Evolutionary conservation across 2,888 invertebrate species (phyloP).

Genomic region (Tubiluchus corallicola): DNA sequence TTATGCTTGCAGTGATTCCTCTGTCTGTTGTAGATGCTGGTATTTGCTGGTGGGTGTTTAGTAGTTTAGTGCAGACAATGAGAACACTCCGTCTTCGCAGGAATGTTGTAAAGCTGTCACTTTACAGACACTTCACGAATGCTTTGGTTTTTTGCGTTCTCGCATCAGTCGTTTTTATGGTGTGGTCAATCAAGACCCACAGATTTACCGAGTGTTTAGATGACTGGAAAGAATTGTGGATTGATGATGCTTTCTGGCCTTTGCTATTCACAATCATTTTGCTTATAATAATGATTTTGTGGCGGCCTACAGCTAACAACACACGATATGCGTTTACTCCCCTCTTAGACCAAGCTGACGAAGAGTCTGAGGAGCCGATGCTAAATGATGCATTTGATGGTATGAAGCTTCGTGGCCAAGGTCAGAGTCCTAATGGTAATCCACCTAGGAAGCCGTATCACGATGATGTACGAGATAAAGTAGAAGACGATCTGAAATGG

Average conservation of each 20-base stretch:
- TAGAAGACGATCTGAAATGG: constrained; percentile 72
- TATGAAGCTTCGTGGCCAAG: constrained; percentile 13
- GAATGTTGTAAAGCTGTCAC: constrained; percentile 68
- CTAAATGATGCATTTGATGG: constrained; percentile 62
- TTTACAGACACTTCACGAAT: constrained; percentile 86
- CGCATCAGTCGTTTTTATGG: constrained; percentile 77
- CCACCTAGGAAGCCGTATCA: no score
- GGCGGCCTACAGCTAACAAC: constrained; percentile 88
- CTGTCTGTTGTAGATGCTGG: constrained; percentile 47
- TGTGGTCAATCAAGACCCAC: constrained; percentile 71
- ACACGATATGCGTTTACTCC: constrained; percentile 83
- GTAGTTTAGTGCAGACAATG: constrained; percentile 60
- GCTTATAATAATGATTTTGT: constrained; percentile 76
- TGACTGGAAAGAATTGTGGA: constrained; percentile 81
- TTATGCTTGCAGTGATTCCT: constrained; percentile 61
- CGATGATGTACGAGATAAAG: no score
- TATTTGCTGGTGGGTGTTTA: constrained; percentile 75
- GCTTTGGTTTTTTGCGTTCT: constrained; percentile 74
- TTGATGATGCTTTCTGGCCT: constrained; percentile 91
- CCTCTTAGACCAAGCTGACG: constrained; percentile 56
- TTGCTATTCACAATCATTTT: constrained; percentile 70
- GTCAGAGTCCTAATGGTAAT: constrained; percentile 8
- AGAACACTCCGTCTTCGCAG: constrained; percentile 65
- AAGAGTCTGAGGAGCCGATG: constrained; percentile 54
- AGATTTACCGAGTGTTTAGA: constrained; percentile 45